Conservation (phyloP, 2,888 invertebrate genomes). For the Carabus problematicus region DNA sequence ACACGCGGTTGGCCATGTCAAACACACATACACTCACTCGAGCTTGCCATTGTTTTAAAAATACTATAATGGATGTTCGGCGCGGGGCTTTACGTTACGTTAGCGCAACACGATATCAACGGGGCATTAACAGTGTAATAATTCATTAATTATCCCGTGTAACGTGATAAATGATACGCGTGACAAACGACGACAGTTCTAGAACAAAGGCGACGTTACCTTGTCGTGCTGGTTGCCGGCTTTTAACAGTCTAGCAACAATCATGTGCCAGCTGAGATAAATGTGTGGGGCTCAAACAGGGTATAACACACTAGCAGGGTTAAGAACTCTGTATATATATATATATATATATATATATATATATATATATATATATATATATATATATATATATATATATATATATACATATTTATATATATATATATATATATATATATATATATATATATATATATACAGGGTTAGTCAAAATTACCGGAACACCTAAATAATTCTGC, state of each 20-base stretch:
- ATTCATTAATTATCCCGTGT: conserved; percentile 39
- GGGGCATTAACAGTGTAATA: conserved; percentile 31
- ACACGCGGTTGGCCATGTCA: neutral
- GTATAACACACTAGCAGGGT: too few species aligned
- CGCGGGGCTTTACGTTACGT: neutral
- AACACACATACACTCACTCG: conserved; percentile 17
- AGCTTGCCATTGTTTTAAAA: conserved; percentile 16
- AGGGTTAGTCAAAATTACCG: too few species aligned
- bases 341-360: too few species aligned
- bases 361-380: too few species aligned
- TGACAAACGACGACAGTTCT: conserved; percentile 42
- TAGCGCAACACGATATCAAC: conserved; percentile 7
- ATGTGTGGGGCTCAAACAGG: too few species aligned
- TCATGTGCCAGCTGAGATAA: neutral
- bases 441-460: too few species aligned
- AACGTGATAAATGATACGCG: conserved; percentile 33
- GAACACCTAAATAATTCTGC: too few species aligned
- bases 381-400: too few species aligned
- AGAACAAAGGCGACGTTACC: conserved; percentile 34
- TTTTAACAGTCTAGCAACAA: conserved; percentile 3
- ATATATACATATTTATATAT: too few species aligned
- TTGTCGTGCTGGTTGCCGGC: neutral
- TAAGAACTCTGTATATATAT: too few species aligned
- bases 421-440: too few species aligned
- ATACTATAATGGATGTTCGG: conserved; percentile 37